Conservation (phyloP, 2,888 invertebrate species). For the Eupelmus urozonus region DNA sequence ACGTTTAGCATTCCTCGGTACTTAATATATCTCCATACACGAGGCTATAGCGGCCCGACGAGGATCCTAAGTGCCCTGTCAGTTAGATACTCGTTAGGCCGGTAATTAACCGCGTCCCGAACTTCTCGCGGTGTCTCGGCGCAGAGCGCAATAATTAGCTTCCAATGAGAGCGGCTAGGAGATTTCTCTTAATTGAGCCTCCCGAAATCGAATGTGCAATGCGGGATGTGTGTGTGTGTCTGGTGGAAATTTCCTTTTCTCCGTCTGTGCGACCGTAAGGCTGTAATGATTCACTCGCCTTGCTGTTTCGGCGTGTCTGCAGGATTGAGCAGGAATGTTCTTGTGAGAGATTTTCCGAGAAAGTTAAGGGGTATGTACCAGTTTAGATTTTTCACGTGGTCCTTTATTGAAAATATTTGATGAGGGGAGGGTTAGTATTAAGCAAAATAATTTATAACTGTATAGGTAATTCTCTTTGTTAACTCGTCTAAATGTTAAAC, state of each 20-base stretch:
- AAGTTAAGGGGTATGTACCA: too few species aligned
- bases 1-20: slow-evolving; percentile 9
- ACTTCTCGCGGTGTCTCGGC: background rate
- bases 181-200: slow-evolving; percentile 45
- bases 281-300: slow-evolving; percentile 17
- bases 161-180: slow-evolving; percentile 15
- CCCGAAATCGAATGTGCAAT: too few species aligned
- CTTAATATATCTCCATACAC: slow-evolving; percentile 1
- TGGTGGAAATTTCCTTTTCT: too few species aligned
- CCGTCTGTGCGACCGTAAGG: background rate
- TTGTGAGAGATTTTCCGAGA: too few species aligned
- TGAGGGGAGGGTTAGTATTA: too few species aligned
- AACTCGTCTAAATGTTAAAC: too few species aligned
- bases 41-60: background rate
- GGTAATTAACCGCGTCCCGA: slow-evolving; percentile 4
- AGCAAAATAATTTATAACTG: too few species aligned
- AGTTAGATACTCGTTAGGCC: slow-evolving; percentile 27
- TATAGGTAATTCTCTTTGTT: too few species aligned
- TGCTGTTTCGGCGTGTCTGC: background rate
- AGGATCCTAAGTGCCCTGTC: slow-evolving; percentile 25
- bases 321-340: background rate
- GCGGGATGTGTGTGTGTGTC: too few species aligned
- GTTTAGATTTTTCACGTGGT: too few species aligned
- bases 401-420: too few species aligned
- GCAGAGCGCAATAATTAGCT: slow-evolving; percentile 24